Base-by-base conservation (phyloP, 2,888 invertebrate genomes). In the Harpagoxenus sublaevis region DNA sequence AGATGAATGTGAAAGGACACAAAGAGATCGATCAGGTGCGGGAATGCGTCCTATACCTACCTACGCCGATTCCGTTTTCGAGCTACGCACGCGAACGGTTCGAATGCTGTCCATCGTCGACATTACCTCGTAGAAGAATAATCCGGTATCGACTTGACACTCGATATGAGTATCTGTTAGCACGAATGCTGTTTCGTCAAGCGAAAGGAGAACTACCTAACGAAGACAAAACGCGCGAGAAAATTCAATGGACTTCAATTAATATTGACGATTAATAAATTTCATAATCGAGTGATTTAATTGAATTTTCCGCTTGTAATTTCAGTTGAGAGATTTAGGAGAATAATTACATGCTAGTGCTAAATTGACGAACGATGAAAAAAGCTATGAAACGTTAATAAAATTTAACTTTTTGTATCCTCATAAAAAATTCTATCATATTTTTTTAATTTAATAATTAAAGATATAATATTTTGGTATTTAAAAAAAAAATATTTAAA, bases 101-200 rank as follows among this genome's bases (percentile, higher is more conserved):
- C 92, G 95, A 84, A 91, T 94, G 93, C 89, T 95, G 91, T 94
- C 95, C 63, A 93, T 95, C 78, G 93, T 94, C 83, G 95, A 95
- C 71, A 94, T 95, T 84, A 92, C 92, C 10, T 89, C 94, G 65
- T 91, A 92, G 78, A 86, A 84, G 87, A 87, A 89, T 82, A 83
- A 89, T 90, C 86, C 92, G 93, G 94, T 94, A 94, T 77, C 78
- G 79, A 23, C 23, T 23, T 23, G 48, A 77, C 83, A 60, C 71
- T 77, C 66, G 65, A 74, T 35, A 48, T 23, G 5, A 70, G 18
- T 28, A 45, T 57, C 55, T 45, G 45, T 57, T 45, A 18, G 28
- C 28, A 39, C 28, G 9, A 15, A 23, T 1, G 23, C 6, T 28
- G 9, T 53, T 48, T 75, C 51, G 23, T 57, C 8, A 48, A 79